A percentile compares a stretch with the other conserved stretches of the same genome.
Evolutionary conservation across 2,797 vertebrate species (phyloP).

Genomic region (Mallotus villosus): DNA sequence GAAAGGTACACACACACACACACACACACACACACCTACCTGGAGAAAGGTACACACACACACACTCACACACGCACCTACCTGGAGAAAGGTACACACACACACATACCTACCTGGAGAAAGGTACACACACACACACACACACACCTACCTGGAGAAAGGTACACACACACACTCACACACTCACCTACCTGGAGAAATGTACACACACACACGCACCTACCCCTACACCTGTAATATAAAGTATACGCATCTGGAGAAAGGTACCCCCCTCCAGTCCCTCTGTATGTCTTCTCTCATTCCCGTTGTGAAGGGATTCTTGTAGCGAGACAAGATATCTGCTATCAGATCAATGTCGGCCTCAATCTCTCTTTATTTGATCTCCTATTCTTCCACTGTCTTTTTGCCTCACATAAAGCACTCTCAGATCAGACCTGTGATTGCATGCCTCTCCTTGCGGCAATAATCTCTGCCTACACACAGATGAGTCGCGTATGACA

Average conservation of each 20-base stretch:
- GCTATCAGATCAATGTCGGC: background rate
- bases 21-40: too few species aligned
- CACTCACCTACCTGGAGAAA: too few species aligned
- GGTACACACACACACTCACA: too few species aligned
- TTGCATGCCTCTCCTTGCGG: background rate
- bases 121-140: background rate
- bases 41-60: conserved; percentile 85
- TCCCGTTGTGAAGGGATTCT: background rate
- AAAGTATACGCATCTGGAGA: too few species aligned
- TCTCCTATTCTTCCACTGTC: conserved; percentile 26
- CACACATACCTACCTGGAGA: background rate
- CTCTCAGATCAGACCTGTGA: background rate
- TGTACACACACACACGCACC: too few species aligned
- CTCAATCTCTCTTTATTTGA: background rate
- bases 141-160: background rate
- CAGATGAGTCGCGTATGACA: background rate
- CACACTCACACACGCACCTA: background rate
- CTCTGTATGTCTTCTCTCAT: background rate
- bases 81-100: too few species aligned
- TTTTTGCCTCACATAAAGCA: background rate
- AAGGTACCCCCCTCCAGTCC: too few species aligned
- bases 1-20: conserved; percentile 71
- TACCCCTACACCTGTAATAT: too few species aligned
- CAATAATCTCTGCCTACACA: background rate
- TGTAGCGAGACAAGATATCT: background rate